A percentile compares a stretch with the other conserved stretches of the same genome.
These are phyloP conservation scores for Drosophila oshimai DNA, from an alignment of 1,140 invertebrate species.

Conservation along the genomic window DNA sequence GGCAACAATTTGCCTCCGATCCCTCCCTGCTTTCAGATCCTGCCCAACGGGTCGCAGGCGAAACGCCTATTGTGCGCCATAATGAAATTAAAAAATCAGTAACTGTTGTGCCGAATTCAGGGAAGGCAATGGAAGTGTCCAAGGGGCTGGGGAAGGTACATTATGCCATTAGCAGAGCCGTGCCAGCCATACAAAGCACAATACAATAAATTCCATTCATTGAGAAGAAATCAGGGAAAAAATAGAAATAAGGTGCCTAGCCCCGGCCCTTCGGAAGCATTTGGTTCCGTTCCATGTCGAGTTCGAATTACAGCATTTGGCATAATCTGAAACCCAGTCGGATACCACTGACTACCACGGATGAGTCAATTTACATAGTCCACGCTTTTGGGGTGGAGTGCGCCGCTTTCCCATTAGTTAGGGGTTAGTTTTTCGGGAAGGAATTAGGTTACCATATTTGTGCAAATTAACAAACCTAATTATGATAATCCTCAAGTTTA, in stretches of 20 bases:
- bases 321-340: constrained; percentile 54
- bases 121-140: constrained; percentile 35
- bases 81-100: constrained; percentile 82
- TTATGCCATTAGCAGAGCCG: constrained; percentile 73
- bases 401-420: constrained; percentile 2
- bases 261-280: not conserved
- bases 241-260: constrained; percentile 25
- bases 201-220: constrained; percentile 52
- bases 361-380: constrained; percentile 52
- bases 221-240: constrained; percentile 19
- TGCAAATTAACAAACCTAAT: constrained; percentile 32
- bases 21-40: constrained; percentile 12
- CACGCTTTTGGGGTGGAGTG: not conserved
- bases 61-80: constrained; percentile 71
- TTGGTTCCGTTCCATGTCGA: constrained; percentile 29
- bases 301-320: constrained; percentile 68
- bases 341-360: constrained; percentile 8
- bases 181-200: constrained; percentile 24
- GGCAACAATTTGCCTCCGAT: constrained; percentile 33
- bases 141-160: constrained; percentile 53
- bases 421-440: constrained; percentile 15
- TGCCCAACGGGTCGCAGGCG: constrained; percentile 39
- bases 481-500: constrained; percentile 17
- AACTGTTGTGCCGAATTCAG: constrained; percentile 63
- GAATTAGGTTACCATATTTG: constrained; percentile 21